Percentiles rank a stretch among this genome's conserved stretches.
Conservation (phyloP, 2,113 vertebrate genomes). For the Zingel zingel region DNA sequence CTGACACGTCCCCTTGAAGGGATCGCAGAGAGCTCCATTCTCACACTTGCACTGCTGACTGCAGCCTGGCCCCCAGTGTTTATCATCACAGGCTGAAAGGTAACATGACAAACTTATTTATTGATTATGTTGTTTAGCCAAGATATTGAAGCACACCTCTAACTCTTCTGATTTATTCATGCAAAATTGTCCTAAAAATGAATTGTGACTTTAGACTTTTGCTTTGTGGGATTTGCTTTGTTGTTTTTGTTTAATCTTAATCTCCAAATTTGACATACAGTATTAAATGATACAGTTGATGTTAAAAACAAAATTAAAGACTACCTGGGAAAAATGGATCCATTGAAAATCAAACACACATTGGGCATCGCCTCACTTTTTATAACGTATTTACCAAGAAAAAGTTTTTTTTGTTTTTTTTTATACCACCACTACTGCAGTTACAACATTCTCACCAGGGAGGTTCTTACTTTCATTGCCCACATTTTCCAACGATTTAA, state of each 20-base stretch:
- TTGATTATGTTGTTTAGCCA: neutral
- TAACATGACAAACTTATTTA: neutral
- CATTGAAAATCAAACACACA: neutral
- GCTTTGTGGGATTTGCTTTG: neutral
- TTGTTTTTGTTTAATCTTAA: neutral
- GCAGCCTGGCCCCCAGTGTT: conserved; percentile 81
- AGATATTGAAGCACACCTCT: neutral
- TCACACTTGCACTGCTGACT: conserved; percentile 76
- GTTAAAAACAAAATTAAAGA: neutral
- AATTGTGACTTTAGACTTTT: neutral
- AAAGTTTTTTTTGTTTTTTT: neutral
- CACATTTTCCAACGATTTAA: conserved; percentile 54
- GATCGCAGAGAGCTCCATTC: conserved; percentile 81
- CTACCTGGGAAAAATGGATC: neutral
- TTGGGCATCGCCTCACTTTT: neutral
- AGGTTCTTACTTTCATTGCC: conserved; percentile 32
- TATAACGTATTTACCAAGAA: neutral
- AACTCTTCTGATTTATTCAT: neutral
- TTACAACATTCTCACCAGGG: conserved; percentile 12
- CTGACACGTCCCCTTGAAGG: conserved; percentile 72
- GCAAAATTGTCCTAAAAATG: neutral
- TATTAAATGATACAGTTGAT: neutral
- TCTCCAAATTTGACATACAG: too few relatives aligned
- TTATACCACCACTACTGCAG: neutral
- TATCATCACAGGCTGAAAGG: conserved; percentile 79